phyloP scores from a whole-genome alignment of 2,113 vertebrate species.

The Leucosticte australis region DNA sequence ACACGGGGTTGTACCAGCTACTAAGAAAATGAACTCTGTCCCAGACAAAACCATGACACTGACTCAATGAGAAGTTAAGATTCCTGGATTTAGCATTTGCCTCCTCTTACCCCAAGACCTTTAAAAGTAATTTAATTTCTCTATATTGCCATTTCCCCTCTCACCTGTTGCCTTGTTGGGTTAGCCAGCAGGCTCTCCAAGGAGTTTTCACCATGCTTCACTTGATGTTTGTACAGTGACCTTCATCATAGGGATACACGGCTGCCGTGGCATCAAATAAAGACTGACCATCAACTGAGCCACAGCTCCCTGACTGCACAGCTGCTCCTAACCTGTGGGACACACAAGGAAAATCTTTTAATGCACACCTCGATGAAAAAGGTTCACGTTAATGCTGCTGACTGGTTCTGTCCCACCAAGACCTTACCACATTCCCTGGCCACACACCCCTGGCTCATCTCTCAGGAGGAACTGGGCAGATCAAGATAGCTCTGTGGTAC shows the following conservation, averaged over 20 bases:
- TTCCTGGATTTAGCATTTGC: not conserved
- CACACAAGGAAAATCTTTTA: not conserved
- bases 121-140: not conserved
- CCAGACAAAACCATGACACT: not conserved
- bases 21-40: not conserved
- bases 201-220: not conserved
- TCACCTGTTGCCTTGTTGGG: not conserved
- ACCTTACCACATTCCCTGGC: not conserved
- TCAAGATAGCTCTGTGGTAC: not conserved
- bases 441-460: not conserved
- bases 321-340: not conserved
- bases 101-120: not conserved
- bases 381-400: not conserved
- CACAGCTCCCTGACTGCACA: not conserved
- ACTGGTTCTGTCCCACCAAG: not conserved
- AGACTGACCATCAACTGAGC: not conserved
- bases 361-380: not conserved
- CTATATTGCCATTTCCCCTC: not conserved
- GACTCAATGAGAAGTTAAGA: not conserved
- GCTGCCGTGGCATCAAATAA: not conserved
- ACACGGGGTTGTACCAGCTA: not conserved
- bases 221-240: not conserved
- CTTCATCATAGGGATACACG: not conserved
- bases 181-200: not conserved
- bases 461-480: not conserved